Evolutionary conservation across 2,113 vertebrate species (phyloP).

Genomic region (Scalopus aquaticus): DNA sequence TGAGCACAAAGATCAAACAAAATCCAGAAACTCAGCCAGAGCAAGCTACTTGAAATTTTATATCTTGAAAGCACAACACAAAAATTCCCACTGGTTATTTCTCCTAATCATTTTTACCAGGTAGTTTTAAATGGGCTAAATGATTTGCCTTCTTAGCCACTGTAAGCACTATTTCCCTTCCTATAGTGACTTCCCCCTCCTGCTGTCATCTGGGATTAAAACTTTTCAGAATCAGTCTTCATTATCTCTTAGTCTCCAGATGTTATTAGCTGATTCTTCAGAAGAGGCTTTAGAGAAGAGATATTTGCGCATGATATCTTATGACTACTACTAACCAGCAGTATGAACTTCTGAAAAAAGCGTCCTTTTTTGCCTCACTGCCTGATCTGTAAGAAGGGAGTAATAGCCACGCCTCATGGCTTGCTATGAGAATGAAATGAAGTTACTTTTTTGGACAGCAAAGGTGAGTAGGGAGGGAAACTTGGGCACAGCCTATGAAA

Average conservation of each 20-base stretch:
- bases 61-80: background rate
- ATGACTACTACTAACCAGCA: background rate
- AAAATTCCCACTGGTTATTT: background rate
- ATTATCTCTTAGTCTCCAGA: background rate
- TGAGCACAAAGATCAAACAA: conserved; percentile 1
- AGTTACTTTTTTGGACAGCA: too few relatives aligned
- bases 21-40: conserved; percentile 1
- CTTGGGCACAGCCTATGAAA: too few relatives aligned
- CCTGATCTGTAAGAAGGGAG: background rate
- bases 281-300: background rate
- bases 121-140: background rate
- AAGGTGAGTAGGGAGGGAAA: too few relatives aligned
- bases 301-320: background rate
- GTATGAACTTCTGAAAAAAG: background rate
- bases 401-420: background rate
- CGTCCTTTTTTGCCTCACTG: background rate
- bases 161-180: background rate
- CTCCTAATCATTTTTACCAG: conserved; percentile 4
- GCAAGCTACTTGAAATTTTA: background rate
- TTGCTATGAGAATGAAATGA: conserved; percentile 7
- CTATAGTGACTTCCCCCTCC: background rate
- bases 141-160: background rate
- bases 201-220: background rate
- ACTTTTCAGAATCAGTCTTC: background rate
- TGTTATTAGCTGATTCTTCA: conserved; percentile 19